Evolutionary conservation across 2,113 vertebrate genomes (phyloP).

Genomic region (Amblyopsis rosae): DNA sequence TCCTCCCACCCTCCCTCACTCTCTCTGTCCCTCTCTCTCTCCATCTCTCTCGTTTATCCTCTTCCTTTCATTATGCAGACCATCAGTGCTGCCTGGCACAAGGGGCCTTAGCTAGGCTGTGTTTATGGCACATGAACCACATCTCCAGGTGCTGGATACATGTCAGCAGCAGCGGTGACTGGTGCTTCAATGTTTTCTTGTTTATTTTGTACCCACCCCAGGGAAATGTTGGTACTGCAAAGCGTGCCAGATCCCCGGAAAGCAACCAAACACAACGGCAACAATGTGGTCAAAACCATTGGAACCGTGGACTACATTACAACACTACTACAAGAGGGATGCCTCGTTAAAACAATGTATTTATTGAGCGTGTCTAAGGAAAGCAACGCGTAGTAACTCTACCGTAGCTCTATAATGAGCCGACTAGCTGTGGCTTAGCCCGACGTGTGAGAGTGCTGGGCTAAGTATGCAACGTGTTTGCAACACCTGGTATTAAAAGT

Average conservation of each 20-base stretch:
- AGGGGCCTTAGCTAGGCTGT: constrained; percentile 1
- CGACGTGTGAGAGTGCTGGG: too few relatives aligned
- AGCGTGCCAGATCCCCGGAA: background rate
- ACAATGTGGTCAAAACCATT: background rate
- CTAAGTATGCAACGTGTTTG: too few relatives aligned
- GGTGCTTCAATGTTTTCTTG: constrained; percentile 9
- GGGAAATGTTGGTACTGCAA: background rate
- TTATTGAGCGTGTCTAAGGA: background rate
- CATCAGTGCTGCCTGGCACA: constrained; percentile 30
- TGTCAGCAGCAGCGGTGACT: constrained; percentile 4
- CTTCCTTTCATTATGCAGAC: constrained; percentile 41
- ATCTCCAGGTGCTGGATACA: constrained; percentile 17
- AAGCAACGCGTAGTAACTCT: too few relatives aligned
- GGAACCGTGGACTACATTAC: background rate
- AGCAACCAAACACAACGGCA: background rate
- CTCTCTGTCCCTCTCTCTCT: constrained; percentile 11
- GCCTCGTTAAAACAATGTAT: background rate
- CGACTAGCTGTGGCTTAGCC: too few relatives aligned
- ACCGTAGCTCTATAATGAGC: too few relatives aligned
- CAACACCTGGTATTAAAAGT: too few relatives aligned
- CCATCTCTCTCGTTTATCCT: constrained; percentile 21
- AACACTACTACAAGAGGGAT: background rate
- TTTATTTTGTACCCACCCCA: constrained; percentile 1
- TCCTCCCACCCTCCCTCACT: background rate
- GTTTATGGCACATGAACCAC: constrained; percentile 27